A percentile compares a stretch with the other conserved stretches of the same genome.
These are phyloP conservation scores for Colaptes auratus DNA, from an alignment of 2,113 vertebrate genomes.

Conservation along the genomic window DNA sequence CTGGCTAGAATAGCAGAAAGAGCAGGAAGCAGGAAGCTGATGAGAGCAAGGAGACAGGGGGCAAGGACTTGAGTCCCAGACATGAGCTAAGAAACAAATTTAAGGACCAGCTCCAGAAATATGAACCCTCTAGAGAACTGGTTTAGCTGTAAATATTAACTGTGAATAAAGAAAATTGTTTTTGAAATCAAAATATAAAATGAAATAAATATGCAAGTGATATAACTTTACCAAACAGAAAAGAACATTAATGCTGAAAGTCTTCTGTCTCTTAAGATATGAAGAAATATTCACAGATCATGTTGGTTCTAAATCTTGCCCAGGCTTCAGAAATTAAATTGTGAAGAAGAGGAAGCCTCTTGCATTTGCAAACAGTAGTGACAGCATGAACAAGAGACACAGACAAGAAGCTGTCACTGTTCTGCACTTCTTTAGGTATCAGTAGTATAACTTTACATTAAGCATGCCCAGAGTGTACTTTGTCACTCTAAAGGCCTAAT, in stretches of 20 bases:
- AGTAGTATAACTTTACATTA: neutral
- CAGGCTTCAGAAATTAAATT: neutral
- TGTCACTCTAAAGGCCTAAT: neutral
- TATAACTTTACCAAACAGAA: neutral
- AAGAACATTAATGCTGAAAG: neutral
- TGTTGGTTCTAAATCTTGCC: neutral
- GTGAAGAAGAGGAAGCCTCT: neutral
- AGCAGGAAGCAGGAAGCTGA: neutral
- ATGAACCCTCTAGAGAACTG: neutral
- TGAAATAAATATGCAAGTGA: neutral
- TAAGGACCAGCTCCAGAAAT: neutral
- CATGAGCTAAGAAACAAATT: neutral
- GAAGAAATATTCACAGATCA: neutral
- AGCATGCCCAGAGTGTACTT: neutral
- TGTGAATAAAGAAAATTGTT: neutral
- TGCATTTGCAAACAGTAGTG: neutral
- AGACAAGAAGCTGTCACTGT: neutral
- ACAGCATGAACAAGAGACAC: neutral
- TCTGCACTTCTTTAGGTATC: neutral
- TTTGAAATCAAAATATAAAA: neutral
- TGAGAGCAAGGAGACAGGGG: neutral
- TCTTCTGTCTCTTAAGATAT: neutral
- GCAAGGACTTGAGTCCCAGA: neutral
- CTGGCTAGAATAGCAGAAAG: neutral
- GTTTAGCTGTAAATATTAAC: neutral